These are phyloP conservation scores for Hemiscyllium ocellatum DNA, from an alignment of 2,113 vertebrate species.

Conservation along the genomic window DNA sequence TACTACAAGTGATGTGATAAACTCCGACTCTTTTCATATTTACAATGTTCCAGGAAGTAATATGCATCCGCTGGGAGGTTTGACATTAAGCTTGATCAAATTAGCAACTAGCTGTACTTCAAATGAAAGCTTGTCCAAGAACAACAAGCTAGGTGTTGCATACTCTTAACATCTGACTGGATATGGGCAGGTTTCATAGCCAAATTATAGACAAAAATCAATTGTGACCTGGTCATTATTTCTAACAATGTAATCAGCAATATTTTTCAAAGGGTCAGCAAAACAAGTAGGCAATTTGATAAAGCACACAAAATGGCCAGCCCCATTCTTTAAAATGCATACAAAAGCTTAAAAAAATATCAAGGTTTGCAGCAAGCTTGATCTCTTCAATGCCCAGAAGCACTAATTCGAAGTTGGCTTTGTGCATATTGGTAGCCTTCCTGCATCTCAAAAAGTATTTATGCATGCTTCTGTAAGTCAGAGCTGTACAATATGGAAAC, in stretches of 20 bases:
- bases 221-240: fast-evolving
- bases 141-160: not conserved
- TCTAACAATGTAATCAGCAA: not conserved
- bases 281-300: not conserved
- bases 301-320: not conserved
- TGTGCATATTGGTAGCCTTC: not conserved
- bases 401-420: not conserved
- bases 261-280: not conserved
- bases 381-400: not conserved
- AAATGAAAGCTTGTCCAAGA: not conserved
- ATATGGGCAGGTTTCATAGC: not conserved
- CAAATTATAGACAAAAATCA: not conserved
- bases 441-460: not conserved
- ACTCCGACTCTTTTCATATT: not conserved
- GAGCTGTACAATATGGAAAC: too few relatives aligned
- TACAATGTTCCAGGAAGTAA: constrained; percentile 19
- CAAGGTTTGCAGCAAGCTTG: not conserved
- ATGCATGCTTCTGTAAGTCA: too few relatives aligned
- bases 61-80: not conserved
- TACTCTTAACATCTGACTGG: not conserved
- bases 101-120: constrained; percentile 10
- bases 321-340: too few relatives aligned
- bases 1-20: not conserved
- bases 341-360: not conserved
- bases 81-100: not conserved